phyloP scores from a whole-genome alignment of 2,113 vertebrate genomes.

The Dasypus novemcinctus region DNA sequence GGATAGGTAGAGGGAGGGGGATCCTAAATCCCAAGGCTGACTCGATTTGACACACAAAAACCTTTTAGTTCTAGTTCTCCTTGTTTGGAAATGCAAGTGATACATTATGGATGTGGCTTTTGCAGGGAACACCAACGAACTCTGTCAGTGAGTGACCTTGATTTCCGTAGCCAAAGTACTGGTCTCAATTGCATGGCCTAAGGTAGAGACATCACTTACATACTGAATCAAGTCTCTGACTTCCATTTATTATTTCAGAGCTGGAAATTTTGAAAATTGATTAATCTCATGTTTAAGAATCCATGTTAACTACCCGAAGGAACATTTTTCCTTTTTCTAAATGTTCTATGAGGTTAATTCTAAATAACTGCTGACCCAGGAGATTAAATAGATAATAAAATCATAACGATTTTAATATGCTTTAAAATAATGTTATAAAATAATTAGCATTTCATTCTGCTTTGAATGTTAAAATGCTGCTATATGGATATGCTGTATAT shows the following conservation, averaged over 20 bases:
- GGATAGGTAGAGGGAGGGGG: too few species aligned
- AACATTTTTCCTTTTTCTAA: background rate
- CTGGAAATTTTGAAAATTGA: background rate
- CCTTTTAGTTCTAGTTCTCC: background rate
- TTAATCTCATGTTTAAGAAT: background rate
- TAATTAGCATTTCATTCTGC: background rate
- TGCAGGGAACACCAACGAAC: background rate
- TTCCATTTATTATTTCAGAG: constrained; percentile 25
- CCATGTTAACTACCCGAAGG: background rate
- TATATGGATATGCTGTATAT: background rate
- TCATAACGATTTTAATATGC: background rate
- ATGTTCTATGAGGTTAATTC: background rate
- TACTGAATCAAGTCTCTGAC: background rate
- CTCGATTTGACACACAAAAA: background rate
- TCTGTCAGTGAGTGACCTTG: background rate
- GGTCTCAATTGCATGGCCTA: background rate
- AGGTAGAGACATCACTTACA: background rate
- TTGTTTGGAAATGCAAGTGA: background rate
- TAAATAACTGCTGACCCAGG: background rate
- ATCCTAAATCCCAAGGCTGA: background rate
- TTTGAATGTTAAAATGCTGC: background rate
- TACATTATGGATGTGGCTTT: background rate
- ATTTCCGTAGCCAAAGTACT: background rate
- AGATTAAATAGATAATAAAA: constrained; percentile 8
- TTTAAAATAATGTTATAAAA: background rate